Conservation (phyloP, 2,113 vertebrate species). For the Orycteropus afer region DNA sequence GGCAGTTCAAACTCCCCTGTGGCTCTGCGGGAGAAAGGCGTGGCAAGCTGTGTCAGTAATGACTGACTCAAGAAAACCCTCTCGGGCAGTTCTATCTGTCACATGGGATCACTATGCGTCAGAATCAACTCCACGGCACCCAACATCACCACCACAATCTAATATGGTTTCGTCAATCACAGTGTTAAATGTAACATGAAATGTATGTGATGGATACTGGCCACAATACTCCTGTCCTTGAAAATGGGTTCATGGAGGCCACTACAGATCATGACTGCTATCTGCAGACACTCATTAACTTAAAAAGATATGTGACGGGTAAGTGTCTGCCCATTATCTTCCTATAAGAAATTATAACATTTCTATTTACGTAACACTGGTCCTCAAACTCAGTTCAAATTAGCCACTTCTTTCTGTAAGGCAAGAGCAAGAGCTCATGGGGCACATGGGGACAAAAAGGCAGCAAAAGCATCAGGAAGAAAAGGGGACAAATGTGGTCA, state of each 20-base stretch:
- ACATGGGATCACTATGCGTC: background rate
- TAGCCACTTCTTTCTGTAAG: background rate
- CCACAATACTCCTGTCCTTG: background rate
- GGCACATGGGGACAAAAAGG: accelerated
- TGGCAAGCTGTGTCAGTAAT: background rate
- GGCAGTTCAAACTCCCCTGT: background rate
- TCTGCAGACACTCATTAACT: background rate
- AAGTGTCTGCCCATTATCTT: background rate
- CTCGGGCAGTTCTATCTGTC: background rate
- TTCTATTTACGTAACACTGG: background rate
- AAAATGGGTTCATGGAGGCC: background rate
- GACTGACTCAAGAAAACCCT: background rate
- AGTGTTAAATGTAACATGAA: background rate
- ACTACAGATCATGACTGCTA: background rate
- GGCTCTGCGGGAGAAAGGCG: background rate
- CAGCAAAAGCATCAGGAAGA: background rate
- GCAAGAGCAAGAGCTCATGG: background rate
- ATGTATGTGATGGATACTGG: background rate
- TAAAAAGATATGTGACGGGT: background rate
- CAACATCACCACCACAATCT: background rate
- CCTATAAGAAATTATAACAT: background rate
- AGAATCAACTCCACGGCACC: background rate
- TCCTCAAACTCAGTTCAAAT: background rate
- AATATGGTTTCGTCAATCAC: background rate
- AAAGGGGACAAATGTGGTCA: background rate